A percentile compares a stretch with the other conserved stretches of the same genome.
Evolutionary conservation across 2,113 vertebrate genomes (phyloP).

Genomic region (Rhinopomastus cyanomelas): DNA sequence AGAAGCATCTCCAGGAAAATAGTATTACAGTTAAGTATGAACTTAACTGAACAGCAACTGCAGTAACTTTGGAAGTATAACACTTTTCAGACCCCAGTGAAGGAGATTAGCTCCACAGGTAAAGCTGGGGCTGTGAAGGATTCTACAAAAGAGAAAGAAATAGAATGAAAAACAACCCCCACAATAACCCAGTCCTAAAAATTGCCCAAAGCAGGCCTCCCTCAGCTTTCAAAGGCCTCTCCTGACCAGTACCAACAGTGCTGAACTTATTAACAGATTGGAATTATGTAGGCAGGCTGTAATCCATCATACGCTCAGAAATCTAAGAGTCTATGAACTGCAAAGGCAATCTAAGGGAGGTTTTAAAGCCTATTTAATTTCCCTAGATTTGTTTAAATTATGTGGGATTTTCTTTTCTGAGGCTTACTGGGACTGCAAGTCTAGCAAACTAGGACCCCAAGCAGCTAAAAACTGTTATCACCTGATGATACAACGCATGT

Average conservation of each 20-base stretch:
- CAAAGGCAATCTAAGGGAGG: background rate
- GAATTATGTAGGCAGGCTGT: background rate
- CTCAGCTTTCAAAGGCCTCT: background rate
- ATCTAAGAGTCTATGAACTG: background rate
- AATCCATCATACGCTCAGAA: background rate
- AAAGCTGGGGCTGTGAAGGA: background rate
- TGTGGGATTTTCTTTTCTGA: background rate
- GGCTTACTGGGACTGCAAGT: background rate
- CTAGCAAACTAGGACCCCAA: background rate
- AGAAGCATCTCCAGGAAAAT: background rate
- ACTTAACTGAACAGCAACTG: background rate
- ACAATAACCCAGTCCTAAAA: background rate
- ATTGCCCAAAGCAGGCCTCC: background rate
- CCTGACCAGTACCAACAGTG: background rate
- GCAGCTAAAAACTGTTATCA: background rate
- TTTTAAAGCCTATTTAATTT: background rate
- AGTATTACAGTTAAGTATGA: background rate
- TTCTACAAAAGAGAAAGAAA: background rate
- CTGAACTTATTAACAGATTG: background rate
- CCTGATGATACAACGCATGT: background rate
- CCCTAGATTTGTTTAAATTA: background rate
- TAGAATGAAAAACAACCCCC: background rate
- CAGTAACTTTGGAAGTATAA: background rate
- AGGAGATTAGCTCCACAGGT: background rate
- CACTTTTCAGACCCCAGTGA: background rate